Percentiles rank a stretch among this genome's conserved stretches.
Conservation (phyloP, 2,888 invertebrate species). For the Conops quadrifasciatus region DNA sequence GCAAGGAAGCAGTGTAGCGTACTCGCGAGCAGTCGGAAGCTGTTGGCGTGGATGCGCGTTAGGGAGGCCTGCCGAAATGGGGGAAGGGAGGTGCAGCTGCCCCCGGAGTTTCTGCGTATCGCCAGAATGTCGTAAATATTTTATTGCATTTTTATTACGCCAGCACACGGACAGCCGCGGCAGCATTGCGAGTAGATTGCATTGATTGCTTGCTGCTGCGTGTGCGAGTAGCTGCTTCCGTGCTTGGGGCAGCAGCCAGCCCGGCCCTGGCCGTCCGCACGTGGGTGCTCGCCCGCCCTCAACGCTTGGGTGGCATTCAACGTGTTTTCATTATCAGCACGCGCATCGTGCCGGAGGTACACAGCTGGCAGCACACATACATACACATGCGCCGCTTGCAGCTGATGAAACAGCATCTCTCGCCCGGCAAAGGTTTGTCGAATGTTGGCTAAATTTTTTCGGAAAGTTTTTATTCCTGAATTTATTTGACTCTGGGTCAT, state of each 20-base stretch:
- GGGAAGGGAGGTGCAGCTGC: background rate
- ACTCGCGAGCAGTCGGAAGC: slow-evolving; percentile 1
- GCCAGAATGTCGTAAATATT: slow-evolving; percentile 48
- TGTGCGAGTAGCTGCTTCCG: background rate
- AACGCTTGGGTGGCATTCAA: slow-evolving; percentile 21
- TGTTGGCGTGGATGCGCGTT: background rate
- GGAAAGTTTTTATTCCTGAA: too few species aligned
- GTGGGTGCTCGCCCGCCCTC: background rate
- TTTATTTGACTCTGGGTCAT: too few species aligned
- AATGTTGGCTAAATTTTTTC: too few species aligned
- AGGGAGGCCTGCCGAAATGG: background rate
- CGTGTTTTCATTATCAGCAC: background rate
- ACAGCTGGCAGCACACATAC: too few species aligned
- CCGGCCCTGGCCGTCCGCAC: background rate
- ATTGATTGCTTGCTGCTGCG: slow-evolving; percentile 17
- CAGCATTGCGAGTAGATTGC: slow-evolving; percentile 6
- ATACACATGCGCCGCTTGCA: background rate
- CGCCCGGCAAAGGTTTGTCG: background rate
- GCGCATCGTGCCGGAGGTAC: background rate
- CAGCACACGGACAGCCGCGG: slow-evolving; percentile 7
- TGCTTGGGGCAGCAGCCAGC: background rate
- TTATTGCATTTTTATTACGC: slow-evolving; percentile 45
- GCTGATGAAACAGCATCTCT: background rate
- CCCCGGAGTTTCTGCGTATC: slow-evolving; percentile 15
- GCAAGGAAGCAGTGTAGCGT: background rate